phyloP scores from a whole-genome alignment of 2,113 vertebrate genomes.

The Eudyptes chrysolophus region DNA sequence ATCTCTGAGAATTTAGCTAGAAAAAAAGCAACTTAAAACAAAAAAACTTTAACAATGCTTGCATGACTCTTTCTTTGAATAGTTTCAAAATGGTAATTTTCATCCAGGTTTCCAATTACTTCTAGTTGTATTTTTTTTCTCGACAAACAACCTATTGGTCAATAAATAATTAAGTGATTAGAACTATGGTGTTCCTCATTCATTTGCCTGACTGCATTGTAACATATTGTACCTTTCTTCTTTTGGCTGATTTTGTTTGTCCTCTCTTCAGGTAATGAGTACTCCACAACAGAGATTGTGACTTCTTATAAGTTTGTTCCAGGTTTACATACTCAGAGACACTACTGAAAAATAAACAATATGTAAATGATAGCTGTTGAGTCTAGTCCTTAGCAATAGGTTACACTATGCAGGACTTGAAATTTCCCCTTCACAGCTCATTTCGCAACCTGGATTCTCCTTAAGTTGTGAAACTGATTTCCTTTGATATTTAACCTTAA shows the following conservation, averaged over 20 bases:
- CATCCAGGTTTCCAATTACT: background rate
- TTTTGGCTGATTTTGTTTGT: background rate
- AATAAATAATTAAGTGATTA: background rate
- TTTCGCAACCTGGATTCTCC: background rate
- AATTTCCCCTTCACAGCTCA: background rate
- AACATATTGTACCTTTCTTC: background rate
- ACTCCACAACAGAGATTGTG: background rate
- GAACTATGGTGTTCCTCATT: background rate
- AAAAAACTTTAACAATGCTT: background rate
- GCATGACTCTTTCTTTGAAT: background rate
- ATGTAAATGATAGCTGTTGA: background rate
- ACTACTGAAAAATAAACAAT: background rate
- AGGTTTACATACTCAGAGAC: background rate
- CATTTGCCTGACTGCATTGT: background rate
- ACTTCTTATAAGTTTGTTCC: background rate
- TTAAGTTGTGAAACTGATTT: background rate
- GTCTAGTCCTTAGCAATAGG: background rate
- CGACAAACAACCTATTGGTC: background rate
- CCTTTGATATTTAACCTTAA: background rate
- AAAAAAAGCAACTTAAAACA: background rate
- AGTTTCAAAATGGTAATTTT: background rate
- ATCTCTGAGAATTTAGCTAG: background rate
- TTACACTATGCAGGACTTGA: background rate
- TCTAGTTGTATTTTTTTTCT: background rate
- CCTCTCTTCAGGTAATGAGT: background rate